Base-by-base conservation (phyloP, 2,888 invertebrate species). In the Sphaeridia pumilis region DNA sequence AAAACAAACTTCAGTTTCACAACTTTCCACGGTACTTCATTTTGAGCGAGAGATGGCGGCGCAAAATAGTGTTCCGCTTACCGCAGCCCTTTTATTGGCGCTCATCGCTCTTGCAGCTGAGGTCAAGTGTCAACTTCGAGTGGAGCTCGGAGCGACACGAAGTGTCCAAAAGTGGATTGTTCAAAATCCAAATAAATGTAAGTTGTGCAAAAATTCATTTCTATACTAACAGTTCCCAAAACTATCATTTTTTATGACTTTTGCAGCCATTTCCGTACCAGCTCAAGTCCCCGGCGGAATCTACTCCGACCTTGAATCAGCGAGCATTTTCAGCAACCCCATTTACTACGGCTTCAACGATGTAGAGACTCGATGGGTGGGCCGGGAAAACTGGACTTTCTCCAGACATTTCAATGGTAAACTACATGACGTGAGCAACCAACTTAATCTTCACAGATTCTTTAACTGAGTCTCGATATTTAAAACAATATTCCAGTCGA, bases 341-440 rank as follows among this genome's bases (percentile, higher is more conserved):
- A 76, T 82, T 59, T 79, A 87, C 61, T 72, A 72, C 49, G 76
- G 79, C 7, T 80, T 77, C 66, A 90, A 92, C 69, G 93, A 94
- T 71, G 74, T 83, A 0, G 71, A 76, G 22, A 81, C 84, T 51
- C 75, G 85, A 66, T 93, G 93, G 92, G 81, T 94, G 22, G 81
- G 84, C 0, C 75, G 80, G 62, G 79, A 81, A 35, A 76, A 83
- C 52, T 90, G 94, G 87, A 82, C 77, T 0, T 94, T 88, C 67
- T 73, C 71, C 0, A 77, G 73, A 54, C 71, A 67, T 17, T 87
- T 93, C 67, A 68, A 73, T 67, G 79, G 87, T 85, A 74, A 49
- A 21, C 14, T 31, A 14, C n/a, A 28, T 7, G 10, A n/a, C 10
- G 5, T 17, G 20, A n/a, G 17, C 20, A 24, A 22, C 5, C 10